A percentile compares a stretch with the other conserved stretches of the same genome.
These are phyloP conservation scores for Ictidomys tridecemlineatus DNA, from an alignment of 2,113 vertebrate genomes.

Conservation along the genomic window DNA sequence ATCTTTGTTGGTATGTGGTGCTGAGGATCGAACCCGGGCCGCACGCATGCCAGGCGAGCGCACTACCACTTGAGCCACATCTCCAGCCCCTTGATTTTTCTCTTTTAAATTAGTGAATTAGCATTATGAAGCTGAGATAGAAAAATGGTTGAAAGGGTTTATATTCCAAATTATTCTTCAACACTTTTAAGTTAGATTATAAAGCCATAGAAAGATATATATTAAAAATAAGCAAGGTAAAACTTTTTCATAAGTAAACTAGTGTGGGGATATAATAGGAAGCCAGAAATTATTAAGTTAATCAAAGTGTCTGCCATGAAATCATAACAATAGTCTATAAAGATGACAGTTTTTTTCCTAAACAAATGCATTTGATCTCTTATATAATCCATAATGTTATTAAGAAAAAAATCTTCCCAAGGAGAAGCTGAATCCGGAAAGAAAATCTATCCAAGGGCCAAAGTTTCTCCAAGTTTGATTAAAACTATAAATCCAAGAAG, in stretches of 20 bases:
- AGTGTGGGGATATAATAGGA: not conserved
- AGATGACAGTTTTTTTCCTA: not conserved
- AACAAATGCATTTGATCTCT: not conserved
- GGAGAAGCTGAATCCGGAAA: not conserved
- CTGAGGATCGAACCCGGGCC: too few relatives aligned
- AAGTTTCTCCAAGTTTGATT: not conserved
- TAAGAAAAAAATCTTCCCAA: not conserved
- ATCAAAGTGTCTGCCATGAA: not conserved
- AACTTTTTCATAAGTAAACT: not conserved
- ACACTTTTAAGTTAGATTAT: conserved; percentile 5
- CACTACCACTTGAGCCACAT: too few relatives aligned
- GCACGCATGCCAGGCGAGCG: too few relatives aligned
- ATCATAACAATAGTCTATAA: not conserved
- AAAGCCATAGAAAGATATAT: not conserved
- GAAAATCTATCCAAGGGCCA: not conserved
- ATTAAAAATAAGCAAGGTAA: not conserved
- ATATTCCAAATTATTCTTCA: not conserved
- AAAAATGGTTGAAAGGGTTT: not conserved
- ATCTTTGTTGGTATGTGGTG: too few relatives aligned
- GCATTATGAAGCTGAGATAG: not conserved
- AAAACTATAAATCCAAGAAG: not conserved
- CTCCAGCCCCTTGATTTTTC: not conserved
- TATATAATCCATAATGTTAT: not conserved
- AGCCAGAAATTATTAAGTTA: not conserved
- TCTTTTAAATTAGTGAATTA: not conserved